These are phyloP conservation scores for Ectropis grisescens DNA, from an alignment of 1,140 invertebrate genomes.

Conservation along the genomic window DNA sequence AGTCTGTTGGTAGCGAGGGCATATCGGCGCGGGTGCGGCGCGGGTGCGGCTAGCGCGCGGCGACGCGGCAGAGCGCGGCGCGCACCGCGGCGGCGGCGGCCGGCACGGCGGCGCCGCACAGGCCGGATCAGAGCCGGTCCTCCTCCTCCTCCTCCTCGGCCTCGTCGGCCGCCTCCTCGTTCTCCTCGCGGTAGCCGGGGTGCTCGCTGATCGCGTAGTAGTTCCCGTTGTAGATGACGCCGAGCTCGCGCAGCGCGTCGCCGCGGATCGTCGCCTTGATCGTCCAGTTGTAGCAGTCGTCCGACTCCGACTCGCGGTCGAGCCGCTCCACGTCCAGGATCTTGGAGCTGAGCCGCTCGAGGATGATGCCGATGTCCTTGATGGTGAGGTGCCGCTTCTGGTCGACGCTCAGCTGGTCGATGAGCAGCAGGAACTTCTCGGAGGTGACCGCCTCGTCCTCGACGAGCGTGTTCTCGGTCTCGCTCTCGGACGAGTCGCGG, in stretches of 20 bases:
- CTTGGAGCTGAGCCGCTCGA: conserved; percentile 91
- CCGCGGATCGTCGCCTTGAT: conserved; percentile 93
- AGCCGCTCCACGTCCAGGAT: conserved; percentile 93
- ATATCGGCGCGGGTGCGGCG: conserved; percentile 9
- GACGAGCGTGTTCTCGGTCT: conserved; percentile 92
- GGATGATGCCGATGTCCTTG: conserved; percentile 94
- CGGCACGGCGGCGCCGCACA: conserved; percentile 60
- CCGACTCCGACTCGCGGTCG: conserved; percentile 90
- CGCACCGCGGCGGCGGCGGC: conserved; percentile 61
- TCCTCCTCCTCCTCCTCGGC: conserved; percentile 83
- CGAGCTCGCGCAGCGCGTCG: conserved; percentile 89
- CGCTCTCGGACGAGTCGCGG: conserved; percentile 90
- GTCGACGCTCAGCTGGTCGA: conserved; percentile 92
- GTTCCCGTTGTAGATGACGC: conserved; percentile 95
- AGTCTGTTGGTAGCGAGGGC: no score
- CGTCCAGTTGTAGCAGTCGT: conserved; percentile 95
- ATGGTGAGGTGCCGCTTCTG: conserved; percentile 92
- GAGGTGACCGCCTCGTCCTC: conserved; percentile 90
- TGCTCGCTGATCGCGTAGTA: conserved; percentile 96
- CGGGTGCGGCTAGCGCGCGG: conserved; percentile 37
- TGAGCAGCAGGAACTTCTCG: conserved; percentile 92
- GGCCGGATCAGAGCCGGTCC: conserved; percentile 80
- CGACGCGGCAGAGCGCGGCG: conserved; percentile 51
- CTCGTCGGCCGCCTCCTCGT: conserved; percentile 85
- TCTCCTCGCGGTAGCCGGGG: conserved; percentile 90